Base-by-base conservation (phyloP, 2,797 vertebrate genomes). In the Rhinella marina region DNA sequence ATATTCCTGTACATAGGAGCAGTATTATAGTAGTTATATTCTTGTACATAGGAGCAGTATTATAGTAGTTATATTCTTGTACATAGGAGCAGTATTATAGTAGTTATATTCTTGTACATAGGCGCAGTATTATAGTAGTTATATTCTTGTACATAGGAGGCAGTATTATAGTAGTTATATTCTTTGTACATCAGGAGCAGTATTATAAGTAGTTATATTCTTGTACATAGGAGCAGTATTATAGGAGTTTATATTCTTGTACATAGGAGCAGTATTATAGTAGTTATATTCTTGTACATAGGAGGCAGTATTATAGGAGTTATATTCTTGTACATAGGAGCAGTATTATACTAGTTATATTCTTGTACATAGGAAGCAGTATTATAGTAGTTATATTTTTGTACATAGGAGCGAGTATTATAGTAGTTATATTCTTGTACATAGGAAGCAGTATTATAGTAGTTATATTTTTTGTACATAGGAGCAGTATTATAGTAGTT, bases 131-230 rank as follows among this genome's bases (percentile, higher is more conserved):
- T 72, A 72, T 72, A 72, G 70, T 41, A 72, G 48, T 76, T 76
- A 76, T 76, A 76, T 76, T 76, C 32, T 72, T 41, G 70, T 41
- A 70, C 27, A 70, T 70, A 72, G 32, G 70, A 6, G 25, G 32
- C 72, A 75, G 66, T 75, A 75, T 76, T 70, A 50, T 76, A 76
- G 73, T 72, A 72, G 32, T 32, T 32, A 32, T 32, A 1, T 32
- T 32, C 32, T 32, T 32, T 32, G 32, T 32, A 32, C 32, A 29
- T 72, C n/a, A 21, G 68, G 29, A 4, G 21, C 73, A 76, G 73
- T 76, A 76, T 76, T 76, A 76, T 76, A 76, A 76, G 41, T 76
- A 76, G 73, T 52, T 52, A 76, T 75, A 75, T 50, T 75, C 72
- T 50, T 75, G 72, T 75, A 70, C 12, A 70, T 70, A 70, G 27